Conservation (phyloP, 2,888 invertebrate genomes). For the Slavum lentiscoides region DNA sequence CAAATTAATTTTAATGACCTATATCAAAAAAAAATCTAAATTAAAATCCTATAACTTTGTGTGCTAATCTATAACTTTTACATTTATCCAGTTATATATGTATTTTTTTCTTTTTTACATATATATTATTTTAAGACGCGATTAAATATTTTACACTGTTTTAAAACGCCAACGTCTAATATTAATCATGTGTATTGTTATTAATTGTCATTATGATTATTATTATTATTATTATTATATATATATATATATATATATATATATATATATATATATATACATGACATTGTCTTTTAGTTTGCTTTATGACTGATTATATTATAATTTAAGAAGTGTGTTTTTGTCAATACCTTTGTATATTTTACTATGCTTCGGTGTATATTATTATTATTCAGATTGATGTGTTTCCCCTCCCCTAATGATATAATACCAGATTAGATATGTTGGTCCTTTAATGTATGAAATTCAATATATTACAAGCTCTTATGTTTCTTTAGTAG, state of each 20-base stretch:
- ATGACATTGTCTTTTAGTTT: conserved; percentile 42
- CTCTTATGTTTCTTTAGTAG: conserved; percentile 12
- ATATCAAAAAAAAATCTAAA: conserved; percentile 5
- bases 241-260: not conserved
- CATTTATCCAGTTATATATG: not conserved
- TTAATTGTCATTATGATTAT: conserved; percentile 28
- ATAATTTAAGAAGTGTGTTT: conserved; percentile 44
- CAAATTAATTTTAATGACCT: not conserved
- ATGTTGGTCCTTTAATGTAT: conserved; percentile 16
- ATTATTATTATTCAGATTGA: conserved; percentile 13
- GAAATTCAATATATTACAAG: conserved; percentile 4
- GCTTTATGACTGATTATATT: conserved; percentile 52
- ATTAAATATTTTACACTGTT: not conserved
- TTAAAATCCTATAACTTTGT: conserved; percentile 9
- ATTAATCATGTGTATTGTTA: conserved; percentile 23
- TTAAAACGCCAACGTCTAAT: not conserved
- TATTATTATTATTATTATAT: conserved; percentile 36
- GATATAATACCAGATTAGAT: conserved; percentile 17
- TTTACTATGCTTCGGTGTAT: conserved; percentile 35
- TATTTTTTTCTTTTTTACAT: conserved; percentile 16
- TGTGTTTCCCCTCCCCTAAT: not conserved
- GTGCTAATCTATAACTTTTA: conserved; percentile 19
- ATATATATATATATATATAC: not conserved
- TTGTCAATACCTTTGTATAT: conserved; percentile 34
- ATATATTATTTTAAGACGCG: conserved; percentile 17